Evolutionary conservation across 2,113 vertebrate species (phyloP).

Genomic region (Cyanoliseus patagonus): DNA sequence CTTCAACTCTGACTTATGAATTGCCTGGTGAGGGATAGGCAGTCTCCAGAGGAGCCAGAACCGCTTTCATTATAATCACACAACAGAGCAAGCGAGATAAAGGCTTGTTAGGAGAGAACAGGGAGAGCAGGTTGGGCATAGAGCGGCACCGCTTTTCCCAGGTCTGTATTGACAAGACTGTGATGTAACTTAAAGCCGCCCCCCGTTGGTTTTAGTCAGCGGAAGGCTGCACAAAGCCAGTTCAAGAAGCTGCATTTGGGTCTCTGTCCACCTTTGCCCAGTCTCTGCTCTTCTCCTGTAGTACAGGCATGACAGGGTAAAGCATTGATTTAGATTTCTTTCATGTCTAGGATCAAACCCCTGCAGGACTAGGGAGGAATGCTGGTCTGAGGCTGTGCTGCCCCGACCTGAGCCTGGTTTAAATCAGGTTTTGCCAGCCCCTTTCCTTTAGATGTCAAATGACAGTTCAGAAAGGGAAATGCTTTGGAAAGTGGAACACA

Average conservation of each 20-base stretch:
- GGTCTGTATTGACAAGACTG: not conserved
- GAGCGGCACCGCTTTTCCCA: not conserved
- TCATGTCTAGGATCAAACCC: not conserved
- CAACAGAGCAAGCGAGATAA: not conserved
- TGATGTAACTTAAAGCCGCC: not conserved
- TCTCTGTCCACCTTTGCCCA: not conserved
- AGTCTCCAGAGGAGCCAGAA: not conserved
- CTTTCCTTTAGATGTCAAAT: not conserved
- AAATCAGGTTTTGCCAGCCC: not conserved
- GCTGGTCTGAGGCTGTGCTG: not conserved
- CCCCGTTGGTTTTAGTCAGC: not conserved
- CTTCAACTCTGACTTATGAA: not conserved
- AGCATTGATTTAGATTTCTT: not conserved
- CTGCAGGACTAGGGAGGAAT: not conserved
- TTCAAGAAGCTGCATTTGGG: not conserved
- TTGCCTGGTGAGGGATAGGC: not conserved
- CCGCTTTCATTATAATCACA: not conserved
- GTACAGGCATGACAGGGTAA: fast-evolving
- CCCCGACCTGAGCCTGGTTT: not conserved
- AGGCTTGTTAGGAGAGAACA: not conserved
- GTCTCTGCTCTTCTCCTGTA: not conserved
- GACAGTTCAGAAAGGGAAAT: not conserved
- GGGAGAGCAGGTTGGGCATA: not conserved
- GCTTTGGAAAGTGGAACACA: not conserved
- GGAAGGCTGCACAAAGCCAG: not conserved